Evolutionary conservation across 2,113 vertebrate genomes (phyloP).

Genomic region (Thryonomys swinderianus): DNA sequence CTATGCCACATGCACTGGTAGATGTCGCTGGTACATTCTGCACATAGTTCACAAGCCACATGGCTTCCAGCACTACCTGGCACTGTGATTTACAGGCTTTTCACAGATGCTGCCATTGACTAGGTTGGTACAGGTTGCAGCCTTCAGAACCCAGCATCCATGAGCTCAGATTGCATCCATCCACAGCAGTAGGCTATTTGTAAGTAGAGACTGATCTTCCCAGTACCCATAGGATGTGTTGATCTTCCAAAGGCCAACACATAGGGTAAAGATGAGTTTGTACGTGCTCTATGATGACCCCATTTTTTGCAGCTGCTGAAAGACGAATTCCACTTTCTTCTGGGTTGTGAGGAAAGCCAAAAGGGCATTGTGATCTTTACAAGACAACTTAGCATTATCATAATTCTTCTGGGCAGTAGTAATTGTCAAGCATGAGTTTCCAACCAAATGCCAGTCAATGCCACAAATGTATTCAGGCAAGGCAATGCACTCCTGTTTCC

Average conservation of each 20-base stretch:
- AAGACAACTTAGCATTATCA: constrained; percentile 95
- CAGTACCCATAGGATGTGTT: constrained; percentile 99
- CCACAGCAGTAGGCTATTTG: constrained; percentile 96
- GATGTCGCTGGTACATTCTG: constrained; percentile 95
- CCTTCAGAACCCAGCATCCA: constrained; percentile 96
- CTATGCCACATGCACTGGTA: constrained; percentile 99
- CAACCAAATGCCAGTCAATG: constrained; percentile 95
- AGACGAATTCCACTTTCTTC: constrained; percentile 97
- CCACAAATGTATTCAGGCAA: constrained; percentile 96
- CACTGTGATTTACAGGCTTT: constrained; percentile 95
- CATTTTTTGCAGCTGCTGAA: constrained; percentile 95
- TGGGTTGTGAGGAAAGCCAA: constrained; percentile 96
- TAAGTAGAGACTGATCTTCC: constrained; percentile 99
- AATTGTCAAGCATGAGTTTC: constrained; percentile 96
- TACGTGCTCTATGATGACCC: constrained; percentile 89
- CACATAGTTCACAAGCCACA: constrained; percentile 93
- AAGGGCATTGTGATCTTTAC: constrained; percentile 91
- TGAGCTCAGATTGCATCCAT: constrained; percentile 94
- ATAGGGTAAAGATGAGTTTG: constrained; percentile 92
- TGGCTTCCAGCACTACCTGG: constrained; percentile 95
- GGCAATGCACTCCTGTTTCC: constrained; percentile 96
- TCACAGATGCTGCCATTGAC: constrained; percentile 96
- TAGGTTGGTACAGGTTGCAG: constrained; percentile 93
- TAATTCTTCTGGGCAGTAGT: constrained; percentile 93
- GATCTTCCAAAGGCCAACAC: constrained; percentile 97